Evolutionary conservation across 1,140 invertebrate genomes (phyloP).

Genomic region (Rhopalosiphum padi): DNA sequence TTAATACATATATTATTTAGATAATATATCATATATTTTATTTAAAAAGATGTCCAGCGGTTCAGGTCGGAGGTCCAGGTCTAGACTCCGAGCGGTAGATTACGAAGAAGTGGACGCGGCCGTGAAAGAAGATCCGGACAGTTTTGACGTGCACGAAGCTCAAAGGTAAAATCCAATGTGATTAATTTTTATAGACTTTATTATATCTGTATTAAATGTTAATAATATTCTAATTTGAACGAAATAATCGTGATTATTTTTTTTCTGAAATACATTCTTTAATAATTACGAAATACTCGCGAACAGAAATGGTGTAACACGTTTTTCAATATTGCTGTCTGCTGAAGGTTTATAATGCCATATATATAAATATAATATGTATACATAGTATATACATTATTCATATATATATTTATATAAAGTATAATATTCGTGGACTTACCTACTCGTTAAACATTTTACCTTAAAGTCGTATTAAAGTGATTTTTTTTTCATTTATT

Average conservation of each 20-base stretch:
- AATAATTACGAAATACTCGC: not conserved
- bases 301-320: not conserved
- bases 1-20: no score
- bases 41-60: constrained; percentile 41
- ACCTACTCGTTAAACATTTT: not conserved
- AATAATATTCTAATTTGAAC: not conserved
- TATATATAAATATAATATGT: not conserved
- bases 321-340: not conserved
- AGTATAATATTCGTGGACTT: not conserved
- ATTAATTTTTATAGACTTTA: not conserved
- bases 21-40: not conserved
- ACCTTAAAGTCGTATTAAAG: not conserved
- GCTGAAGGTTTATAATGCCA: not conserved
- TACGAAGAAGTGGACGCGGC: not conserved
- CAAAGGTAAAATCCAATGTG: not conserved
- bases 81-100: constrained; percentile 24
- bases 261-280: not conserved
- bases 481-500: not conserved
- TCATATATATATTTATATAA: not conserved
- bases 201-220: not conserved
- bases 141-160: constrained; percentile 45
- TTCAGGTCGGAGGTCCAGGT: constrained; percentile 40
- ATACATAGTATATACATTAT: not conserved
- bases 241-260: not conserved
- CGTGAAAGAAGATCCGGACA: constrained; percentile 33